Evolutionary conservation across 2,797 vertebrate species (phyloP).

Genomic region (Arrhamphus sclerolepis): DNA sequence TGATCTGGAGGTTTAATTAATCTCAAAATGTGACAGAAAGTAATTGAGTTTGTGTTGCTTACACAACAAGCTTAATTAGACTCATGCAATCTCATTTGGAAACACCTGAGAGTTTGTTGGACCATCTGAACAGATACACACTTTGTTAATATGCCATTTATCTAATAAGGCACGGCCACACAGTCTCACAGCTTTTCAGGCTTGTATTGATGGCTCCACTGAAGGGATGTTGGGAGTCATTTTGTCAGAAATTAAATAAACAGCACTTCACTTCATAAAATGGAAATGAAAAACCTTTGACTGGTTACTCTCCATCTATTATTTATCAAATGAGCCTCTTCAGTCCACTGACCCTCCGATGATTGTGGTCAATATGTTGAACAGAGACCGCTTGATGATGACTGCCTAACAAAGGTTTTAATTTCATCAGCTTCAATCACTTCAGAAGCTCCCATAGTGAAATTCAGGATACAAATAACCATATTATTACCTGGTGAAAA

Average conservation of each 20-base stretch:
- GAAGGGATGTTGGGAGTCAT: conserved; percentile 58
- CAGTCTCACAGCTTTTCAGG: conserved; percentile 54
- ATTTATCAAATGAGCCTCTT: conserved; percentile 66
- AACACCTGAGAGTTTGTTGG: conserved; percentile 91
- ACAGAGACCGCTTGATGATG: conserved; percentile 55
- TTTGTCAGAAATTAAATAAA: conserved; percentile 76
- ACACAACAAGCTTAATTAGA: conserved; percentile 92
- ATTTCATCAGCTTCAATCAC: conserved; percentile 71
- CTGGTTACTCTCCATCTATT: conserved; percentile 73
- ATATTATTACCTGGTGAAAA: conserved; percentile 62
- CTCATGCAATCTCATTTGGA: conserved; percentile 90
- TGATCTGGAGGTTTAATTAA: conserved; percentile 96
- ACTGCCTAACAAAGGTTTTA: conserved; percentile 62
- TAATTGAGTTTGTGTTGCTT: conserved; percentile 91
- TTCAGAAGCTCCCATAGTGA: conserved; percentile 52
- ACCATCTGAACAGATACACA: conserved; percentile 87
- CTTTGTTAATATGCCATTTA: conserved; percentile 91
- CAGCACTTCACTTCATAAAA: conserved; percentile 67
- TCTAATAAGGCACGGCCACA: conserved; percentile 81
- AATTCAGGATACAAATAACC: conserved; percentile 61
- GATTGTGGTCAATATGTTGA: conserved; percentile 74
- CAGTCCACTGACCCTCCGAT: conserved; percentile 70
- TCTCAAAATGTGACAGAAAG: conserved; percentile 93
- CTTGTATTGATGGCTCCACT: conserved; percentile 41
- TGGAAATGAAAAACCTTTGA: conserved; percentile 78